Evolutionary conservation across 2,888 invertebrate genomes (phyloP).

Genomic region (Drosophila fulvimacula): DNA sequence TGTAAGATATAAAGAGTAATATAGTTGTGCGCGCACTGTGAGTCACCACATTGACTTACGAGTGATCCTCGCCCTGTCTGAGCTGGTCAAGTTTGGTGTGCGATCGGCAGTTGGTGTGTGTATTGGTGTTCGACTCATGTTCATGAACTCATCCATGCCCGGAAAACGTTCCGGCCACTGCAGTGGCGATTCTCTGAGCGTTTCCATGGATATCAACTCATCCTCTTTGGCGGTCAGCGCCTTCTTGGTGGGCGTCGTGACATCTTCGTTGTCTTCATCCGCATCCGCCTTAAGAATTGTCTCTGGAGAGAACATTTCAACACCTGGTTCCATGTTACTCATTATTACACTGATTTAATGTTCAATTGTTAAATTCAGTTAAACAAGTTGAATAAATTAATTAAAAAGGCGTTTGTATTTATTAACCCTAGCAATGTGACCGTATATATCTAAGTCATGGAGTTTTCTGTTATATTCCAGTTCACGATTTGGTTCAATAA

Average conservation of each 20-base stretch:
- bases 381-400: slow-evolving; percentile 20
- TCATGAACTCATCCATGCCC: slow-evolving; percentile 94
- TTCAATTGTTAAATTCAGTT: slow-evolving; percentile 14
- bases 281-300: slow-evolving; percentile 56
- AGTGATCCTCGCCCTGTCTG: slow-evolving; percentile 91
- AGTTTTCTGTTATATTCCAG: slow-evolving; percentile 40
- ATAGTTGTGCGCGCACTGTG: background rate
- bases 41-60: slow-evolving; percentile 87
- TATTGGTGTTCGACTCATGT: slow-evolving; percentile 87
- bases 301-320: slow-evolving; percentile 54
- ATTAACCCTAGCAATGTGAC: slow-evolving; percentile 39
- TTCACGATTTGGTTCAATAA: slow-evolving; percentile 3
- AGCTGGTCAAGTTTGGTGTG: slow-evolving; percentile 89
- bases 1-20: slow-evolving; percentile 73
- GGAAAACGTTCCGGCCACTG: slow-evolving; percentile 98
- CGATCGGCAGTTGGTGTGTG: slow-evolving; percentile 87
- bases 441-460: slow-evolving; percentile 29
- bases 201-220: slow-evolving; percentile 94
- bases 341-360: slow-evolving; percentile 21
- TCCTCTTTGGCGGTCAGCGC: slow-evolving; percentile 84
- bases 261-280: slow-evolving; percentile 14
- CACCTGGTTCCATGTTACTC: slow-evolving; percentile 40
- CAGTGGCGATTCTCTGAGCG: slow-evolving; percentile 96
- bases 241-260: slow-evolving; percentile 12
- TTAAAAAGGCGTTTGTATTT: slow-evolving; percentile 50